Percentiles rank a stretch among this genome's conserved stretches.
Evolutionary conservation across 53 echinoderm and acorn worm genomes (phyloP).

Genomic region (Paracentrotus lividus): DNA sequence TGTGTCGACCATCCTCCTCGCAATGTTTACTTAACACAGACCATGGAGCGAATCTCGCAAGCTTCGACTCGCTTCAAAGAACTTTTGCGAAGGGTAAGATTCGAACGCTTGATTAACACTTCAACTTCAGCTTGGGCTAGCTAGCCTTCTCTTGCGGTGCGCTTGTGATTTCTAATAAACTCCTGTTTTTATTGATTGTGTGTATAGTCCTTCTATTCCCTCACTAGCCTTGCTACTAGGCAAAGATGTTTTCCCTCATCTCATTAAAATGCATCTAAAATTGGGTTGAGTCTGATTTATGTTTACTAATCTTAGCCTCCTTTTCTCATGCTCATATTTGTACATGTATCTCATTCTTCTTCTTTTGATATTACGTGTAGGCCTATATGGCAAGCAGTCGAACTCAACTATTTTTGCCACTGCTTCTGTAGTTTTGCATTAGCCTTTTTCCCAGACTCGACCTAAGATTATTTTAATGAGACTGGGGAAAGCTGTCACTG

Average conservation of each 20-base stretch:
- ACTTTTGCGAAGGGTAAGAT: conserved; percentile 90
- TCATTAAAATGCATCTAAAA: background rate
- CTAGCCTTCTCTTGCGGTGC: conserved; percentile 41
- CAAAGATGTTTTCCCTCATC: background rate
- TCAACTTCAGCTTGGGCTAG: conserved; percentile 22
- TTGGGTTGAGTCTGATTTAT: background rate
- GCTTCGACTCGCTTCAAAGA: conserved; percentile 88
- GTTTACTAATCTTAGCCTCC: background rate
- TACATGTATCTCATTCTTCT: no score
- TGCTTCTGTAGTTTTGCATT: background rate
- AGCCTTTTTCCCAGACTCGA: background rate
- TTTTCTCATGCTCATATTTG: background rate
- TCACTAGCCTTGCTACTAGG: background rate
- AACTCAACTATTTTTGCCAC: background rate
- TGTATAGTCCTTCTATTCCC: background rate
- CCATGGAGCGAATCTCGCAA: conserved; percentile 91
- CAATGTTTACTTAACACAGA: conserved; percentile 70
- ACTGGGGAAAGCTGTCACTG: background rate
- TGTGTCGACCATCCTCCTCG: conserved; percentile 12
- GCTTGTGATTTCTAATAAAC: conserved; percentile 58
- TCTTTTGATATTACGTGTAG: no score
- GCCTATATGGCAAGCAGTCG: no score
- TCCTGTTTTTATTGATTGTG: background rate
- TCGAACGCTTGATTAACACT: conserved; percentile 61
- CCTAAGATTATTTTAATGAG: background rate